Percentiles rank a stretch among this genome's conserved stretches.
Conservation (phyloP, 2,888 invertebrate genomes). For the Scaptomyza reducta region DNA sequence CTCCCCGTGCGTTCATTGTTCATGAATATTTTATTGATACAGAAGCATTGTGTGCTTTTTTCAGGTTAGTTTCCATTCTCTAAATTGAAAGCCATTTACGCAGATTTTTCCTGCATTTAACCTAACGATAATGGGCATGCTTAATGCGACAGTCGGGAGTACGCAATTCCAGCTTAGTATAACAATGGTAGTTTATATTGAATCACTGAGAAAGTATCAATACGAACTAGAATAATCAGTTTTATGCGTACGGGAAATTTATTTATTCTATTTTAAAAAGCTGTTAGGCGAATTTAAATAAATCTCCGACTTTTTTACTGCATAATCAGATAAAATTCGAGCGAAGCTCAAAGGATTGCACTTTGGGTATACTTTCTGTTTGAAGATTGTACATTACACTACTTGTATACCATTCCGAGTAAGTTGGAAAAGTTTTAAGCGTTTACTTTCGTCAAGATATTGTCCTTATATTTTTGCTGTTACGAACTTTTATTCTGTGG, state of each 20-base stretch:
- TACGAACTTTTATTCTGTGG: slow-evolving; percentile 22
- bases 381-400: background rate
- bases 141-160: slow-evolving; percentile 5
- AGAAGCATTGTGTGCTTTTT: slow-evolving; percentile 44
- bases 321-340: background rate
- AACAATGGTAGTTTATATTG: background rate
- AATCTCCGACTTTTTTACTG: no score
- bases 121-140: slow-evolving; percentile 39
- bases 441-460: slow-evolving; percentile 19
- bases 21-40: slow-evolving; percentile 76
- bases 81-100: slow-evolving; percentile 57
- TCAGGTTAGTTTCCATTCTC: slow-evolving; percentile 43
- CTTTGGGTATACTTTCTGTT: background rate
- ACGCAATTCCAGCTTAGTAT: background rate
- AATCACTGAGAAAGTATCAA: background rate
- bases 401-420: background rate
- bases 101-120: slow-evolving; percentile 46
- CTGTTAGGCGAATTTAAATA: background rate
- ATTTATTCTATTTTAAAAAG: background rate
- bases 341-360: background rate
- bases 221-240: background rate
- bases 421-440: slow-evolving; percentile 7
- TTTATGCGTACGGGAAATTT: background rate
- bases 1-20: slow-evolving; percentile 52
- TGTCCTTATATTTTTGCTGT: slow-evolving; percentile 9